A percentile compares a stretch with the other conserved stretches of the same genome.
Conservation (phyloP, 1,140 invertebrate genomes). For the Brevipalpus yothersi region DNA sequence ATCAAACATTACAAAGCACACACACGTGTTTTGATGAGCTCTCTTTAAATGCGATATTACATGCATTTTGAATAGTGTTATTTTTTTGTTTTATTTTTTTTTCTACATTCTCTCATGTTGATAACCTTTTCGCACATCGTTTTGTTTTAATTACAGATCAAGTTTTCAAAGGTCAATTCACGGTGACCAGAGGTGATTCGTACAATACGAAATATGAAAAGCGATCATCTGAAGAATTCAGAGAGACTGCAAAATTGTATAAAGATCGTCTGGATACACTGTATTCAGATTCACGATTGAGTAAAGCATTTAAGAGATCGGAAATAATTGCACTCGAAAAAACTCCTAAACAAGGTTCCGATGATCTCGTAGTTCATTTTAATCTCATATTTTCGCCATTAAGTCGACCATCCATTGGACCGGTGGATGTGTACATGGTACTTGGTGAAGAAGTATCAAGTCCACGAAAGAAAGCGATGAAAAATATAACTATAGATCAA, state of each 20-base stretch:
- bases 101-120: too few relatives aligned
- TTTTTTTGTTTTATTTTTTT: too few relatives aligned
- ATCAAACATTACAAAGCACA: too few relatives aligned
- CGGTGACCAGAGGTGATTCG: conserved; percentile 30
- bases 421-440: conserved; percentile 28
- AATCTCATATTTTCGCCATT: conserved; percentile 37
- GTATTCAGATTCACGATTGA: conserved; percentile 8
- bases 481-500: conserved; percentile 12
- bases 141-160: conserved; percentile 28
- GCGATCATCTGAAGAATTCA: conserved; percentile 28
- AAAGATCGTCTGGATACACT: conserved; percentile 10
- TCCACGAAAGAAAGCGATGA: conserved; percentile 6
- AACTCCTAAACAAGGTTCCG: conserved; percentile 28
- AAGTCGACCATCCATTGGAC: conserved; percentile 24
- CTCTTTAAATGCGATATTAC: too few relatives aligned
- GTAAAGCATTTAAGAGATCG: conserved; percentile 6
- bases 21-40: too few relatives aligned
- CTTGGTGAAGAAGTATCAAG: conserved; percentile 26
- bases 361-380: conserved; percentile 41
- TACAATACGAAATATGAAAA: conserved; percentile 35
- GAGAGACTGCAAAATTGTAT: conserved; percentile 28
- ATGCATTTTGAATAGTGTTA: too few relatives aligned
- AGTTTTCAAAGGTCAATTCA: conserved; percentile 48
- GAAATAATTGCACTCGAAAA: conserved; percentile 13
- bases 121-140: neutral